Percentiles rank a stretch among this genome's conserved stretches.
Evolutionary conservation across 1,140 invertebrate genomes (phyloP).

Genomic region (Micrasema longulum): DNA sequence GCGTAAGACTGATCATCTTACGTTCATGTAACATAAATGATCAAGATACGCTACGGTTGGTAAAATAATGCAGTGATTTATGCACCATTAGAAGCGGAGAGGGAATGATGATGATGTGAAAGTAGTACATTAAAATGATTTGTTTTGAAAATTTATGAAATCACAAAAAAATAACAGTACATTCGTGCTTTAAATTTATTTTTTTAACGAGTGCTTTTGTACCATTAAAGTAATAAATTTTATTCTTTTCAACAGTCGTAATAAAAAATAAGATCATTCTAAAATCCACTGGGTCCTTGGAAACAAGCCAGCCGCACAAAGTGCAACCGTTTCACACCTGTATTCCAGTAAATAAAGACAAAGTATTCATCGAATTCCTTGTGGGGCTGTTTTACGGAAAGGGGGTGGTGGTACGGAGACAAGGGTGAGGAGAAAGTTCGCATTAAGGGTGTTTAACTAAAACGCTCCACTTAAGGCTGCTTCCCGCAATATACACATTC

Average conservation of each 20-base stretch:
- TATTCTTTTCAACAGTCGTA: not conserved
- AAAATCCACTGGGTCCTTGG: not conserved
- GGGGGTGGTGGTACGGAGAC: not conserved
- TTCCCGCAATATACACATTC: constrained; percentile 28
- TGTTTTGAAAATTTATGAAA: no score
- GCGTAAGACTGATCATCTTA: no score
- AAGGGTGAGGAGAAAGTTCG: constrained; percentile 11
- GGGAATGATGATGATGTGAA: no score
- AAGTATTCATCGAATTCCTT: constrained; percentile 7
- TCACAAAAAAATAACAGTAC: no score
- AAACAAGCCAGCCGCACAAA: not conserved
- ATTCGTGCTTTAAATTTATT: no score
- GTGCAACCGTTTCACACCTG: not conserved
- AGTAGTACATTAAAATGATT: no score
- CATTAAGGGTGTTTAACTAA: constrained; percentile 36
- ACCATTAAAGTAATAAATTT: no score
- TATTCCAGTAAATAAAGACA: constrained; percentile 21
- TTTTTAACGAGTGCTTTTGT: no score
- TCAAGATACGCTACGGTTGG: no score
- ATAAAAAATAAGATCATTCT: not conserved
- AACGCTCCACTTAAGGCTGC: constrained; percentile 32
- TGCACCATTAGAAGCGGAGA: no score
- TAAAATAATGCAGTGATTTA: no score
- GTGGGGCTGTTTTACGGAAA: not conserved
- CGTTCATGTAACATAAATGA: no score